Base-by-base conservation (phyloP, 2,797 vertebrate genomes). In the Microhierax caerulescens region DNA sequence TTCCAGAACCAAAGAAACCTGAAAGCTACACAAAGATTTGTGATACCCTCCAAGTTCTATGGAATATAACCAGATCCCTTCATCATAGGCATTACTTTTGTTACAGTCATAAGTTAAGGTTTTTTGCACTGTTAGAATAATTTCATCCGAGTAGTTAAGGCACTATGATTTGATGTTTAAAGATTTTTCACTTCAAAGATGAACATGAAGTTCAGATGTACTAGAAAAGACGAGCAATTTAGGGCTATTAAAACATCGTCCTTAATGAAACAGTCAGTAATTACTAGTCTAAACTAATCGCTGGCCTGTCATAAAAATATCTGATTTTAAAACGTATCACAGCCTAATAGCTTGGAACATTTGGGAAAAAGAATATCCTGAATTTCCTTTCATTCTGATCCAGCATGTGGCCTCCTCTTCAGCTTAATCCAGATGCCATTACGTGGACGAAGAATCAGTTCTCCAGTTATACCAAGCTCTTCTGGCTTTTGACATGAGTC, bases 381-480 rank as follows among this genome's bases (percentile, higher is more conserved):
- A 79, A 41, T 65, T 73, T 78, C 56, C 32, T 88, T 89, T 96
- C 59, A 94, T 74, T 85, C 30, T 41, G 79, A 83, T 48, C 1
- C 36, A 61, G 17, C 3, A 3, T 70, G 27, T 85, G 24, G 73
- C 94, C 97, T 98, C 68, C 97, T 99, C 93, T 99, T 98, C 97
- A 99, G 91, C 53, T 98, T 98, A 96, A 99, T 98, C 98, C 98
- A 98, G 88, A 99, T 98, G 61, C 99, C 99, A 0, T 98, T 98
- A 86, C 97, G 97, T 30, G 99, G 99, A 64, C 99, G 98, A 95
- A 99, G 98, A 97, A 99, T 98, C 67, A 99, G 97, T 32, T 99
- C 99, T 74, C 98, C 99, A 3, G 97, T 3, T 4, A 98, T 97
- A 17, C 95, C 96, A 39, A 99, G 98, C 2, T 99, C 98, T 34